Evolutionary conservation across 1,140 invertebrate species (phyloP).

Genomic region (Helicoverpa zea): DNA sequence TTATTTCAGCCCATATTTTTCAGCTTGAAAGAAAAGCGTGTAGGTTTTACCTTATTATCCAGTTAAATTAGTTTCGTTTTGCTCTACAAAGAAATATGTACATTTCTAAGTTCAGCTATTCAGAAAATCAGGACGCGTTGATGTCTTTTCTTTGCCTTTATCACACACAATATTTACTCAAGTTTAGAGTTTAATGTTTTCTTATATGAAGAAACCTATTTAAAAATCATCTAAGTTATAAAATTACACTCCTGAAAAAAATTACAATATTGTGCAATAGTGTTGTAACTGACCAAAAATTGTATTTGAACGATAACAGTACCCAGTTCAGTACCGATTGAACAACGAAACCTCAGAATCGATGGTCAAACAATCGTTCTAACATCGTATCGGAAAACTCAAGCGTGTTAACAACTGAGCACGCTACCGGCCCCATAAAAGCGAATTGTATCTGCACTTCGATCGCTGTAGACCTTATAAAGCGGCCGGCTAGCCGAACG

Average conservation of each 20-base stretch:
- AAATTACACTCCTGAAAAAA: too few relatives aligned
- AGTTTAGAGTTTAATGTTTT: too few relatives aligned
- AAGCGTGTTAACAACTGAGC: slow-evolving; percentile 46
- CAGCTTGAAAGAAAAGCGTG: too few relatives aligned
- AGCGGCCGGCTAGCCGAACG: slow-evolving; percentile 63
- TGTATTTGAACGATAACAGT: slow-evolving; percentile 5
- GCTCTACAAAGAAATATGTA: too few relatives aligned
- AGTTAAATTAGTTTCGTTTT: too few relatives aligned
- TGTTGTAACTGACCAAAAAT: neutral
- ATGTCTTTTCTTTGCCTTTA: slow-evolving; percentile 33
- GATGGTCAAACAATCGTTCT: slow-evolving; percentile 38
- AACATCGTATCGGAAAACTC: slow-evolving; percentile 54
- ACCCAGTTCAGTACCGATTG: too few relatives aligned
- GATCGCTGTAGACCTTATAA: slow-evolving; percentile 73
- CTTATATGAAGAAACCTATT: too few relatives aligned
- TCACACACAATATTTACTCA: too few relatives aligned
- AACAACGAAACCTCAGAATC: slow-evolving; percentile 22
- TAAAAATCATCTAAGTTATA: too few relatives aligned
- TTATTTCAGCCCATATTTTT: too few relatives aligned
- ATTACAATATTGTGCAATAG: neutral
- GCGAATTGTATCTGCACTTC: slow-evolving; percentile 68
- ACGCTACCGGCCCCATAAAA: slow-evolving; percentile 80
- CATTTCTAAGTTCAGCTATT: too few relatives aligned
- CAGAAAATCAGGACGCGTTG: slow-evolving; percentile 17
- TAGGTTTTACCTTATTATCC: too few relatives aligned